Base-by-base conservation (phyloP, 2,888 invertebrate species). In the Sinhomidia bicolor region DNA sequence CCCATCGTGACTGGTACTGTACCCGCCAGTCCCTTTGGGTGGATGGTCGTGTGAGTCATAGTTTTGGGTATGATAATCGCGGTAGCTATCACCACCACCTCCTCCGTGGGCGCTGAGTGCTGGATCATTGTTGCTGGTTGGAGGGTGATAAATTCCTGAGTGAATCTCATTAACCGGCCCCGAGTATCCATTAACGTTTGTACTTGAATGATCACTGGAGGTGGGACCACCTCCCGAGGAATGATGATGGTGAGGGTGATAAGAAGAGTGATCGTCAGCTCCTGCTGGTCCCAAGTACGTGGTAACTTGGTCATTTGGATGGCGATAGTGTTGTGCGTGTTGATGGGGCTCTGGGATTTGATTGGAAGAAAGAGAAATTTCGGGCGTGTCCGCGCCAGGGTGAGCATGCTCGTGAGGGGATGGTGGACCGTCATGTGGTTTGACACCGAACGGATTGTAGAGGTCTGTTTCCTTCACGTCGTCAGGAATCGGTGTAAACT, bases 141-240 rank as follows among this genome's bases (percentile, higher is more conserved):
- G 74, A 20, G 36, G 23, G 0, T 80, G 74, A 17, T 88, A 83
- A 29, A 29, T 29, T 65, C 88, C 88, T 10, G 83, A 29, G 23
- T 83, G 79, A 17, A 83, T 78, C 79, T 88, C 88, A 10, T 83
- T 12, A 3, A 88, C 88, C 0, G 88, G 88, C 5, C 88, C 83
- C 0, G 88, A 41, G 14, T 88, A 88, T 0, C 83, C 83, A 47
- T 20, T 20, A 0, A 14, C 0, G 9, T 79, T 74, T 47, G 54
- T 79, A 6, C 23, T 23, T 20, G 62, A 54, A 20, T 68, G 47
- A 10, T 36, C 47, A 14, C 60, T 41, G 9, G 41, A 17, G n/a
- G 41, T 20, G 12, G 62, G 29, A 4, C 23, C 54, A 1, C 26
- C 17, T 65, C 10, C n/a, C 14, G 76, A 76, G 29, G 76, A 12